Evolutionary conservation across 2,113 vertebrate genomes (phyloP).

Genomic region (Sakesphorus luctuosus): DNA sequence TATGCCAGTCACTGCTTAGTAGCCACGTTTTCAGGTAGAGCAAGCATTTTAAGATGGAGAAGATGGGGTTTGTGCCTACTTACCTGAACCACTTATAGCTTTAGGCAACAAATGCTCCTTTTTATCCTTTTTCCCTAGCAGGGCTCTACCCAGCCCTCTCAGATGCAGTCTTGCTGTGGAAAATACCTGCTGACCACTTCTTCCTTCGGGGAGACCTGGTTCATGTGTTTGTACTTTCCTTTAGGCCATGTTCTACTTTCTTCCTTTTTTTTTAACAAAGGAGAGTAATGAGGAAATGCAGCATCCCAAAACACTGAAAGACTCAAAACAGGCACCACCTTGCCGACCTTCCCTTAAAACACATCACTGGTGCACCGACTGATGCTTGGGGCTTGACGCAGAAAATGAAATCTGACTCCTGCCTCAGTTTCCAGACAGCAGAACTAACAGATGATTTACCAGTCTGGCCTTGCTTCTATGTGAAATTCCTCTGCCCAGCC

Average conservation of each 20-base stretch:
- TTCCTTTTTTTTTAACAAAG: background rate
- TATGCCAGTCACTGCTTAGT: background rate
- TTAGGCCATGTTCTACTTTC: background rate
- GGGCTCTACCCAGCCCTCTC: background rate
- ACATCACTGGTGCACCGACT: background rate
- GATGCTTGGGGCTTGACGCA: background rate
- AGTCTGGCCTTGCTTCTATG: constrained; percentile 42
- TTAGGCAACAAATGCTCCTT: background rate
- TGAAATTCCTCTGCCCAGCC: constrained; percentile 17
- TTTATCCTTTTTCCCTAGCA: background rate
- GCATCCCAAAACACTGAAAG: background rate
- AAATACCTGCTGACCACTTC: background rate
- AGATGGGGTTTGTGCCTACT: background rate
- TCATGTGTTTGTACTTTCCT: background rate
- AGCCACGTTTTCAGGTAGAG: background rate
- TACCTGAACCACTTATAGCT: background rate
- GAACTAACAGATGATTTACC: constrained; percentile 57
- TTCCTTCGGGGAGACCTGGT: background rate
- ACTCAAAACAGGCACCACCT: background rate
- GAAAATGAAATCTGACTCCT: constrained; percentile 55
- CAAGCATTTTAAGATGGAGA: background rate
- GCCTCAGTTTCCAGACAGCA: constrained; percentile 67
- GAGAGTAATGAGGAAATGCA: background rate
- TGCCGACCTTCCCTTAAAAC: background rate
- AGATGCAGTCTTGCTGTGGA: background rate